Percentiles rank a stretch among this genome's conserved stretches.
These are phyloP conservation scores for Neodontobutis hainanensis DNA, from an alignment of 2,113 vertebrate genomes.

Conservation along the genomic window DNA sequence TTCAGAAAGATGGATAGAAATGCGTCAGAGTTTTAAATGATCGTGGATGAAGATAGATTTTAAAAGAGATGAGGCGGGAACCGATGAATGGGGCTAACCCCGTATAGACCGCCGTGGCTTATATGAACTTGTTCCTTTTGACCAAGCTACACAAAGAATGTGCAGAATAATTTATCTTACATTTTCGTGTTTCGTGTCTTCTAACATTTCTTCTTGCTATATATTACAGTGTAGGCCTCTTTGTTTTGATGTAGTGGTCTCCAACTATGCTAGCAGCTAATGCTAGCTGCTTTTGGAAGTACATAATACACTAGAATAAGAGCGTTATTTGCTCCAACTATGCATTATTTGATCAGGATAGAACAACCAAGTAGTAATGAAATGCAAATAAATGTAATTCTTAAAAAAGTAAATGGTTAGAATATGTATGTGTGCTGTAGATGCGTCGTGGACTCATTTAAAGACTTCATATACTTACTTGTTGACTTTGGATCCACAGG, in stretches of 20 bases:
- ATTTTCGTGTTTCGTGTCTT: not conserved
- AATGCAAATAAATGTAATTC: too few relatives aligned
- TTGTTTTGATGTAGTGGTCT: constrained; percentile 32
- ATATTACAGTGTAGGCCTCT: not conserved
- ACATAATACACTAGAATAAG: fast-evolving
- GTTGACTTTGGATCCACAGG: constrained; percentile 60
- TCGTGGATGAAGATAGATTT: constrained; percentile 72
- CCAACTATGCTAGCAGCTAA: not conserved
- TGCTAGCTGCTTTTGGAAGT: not conserved
- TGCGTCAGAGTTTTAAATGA: fast-evolving
- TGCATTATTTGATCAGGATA: not conserved
- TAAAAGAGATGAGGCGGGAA: constrained; percentile 69
- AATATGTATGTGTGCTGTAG: too few relatives aligned
- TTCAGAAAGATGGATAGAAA: fast-evolving
- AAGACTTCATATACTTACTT: too few relatives aligned
- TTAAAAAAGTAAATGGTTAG: too few relatives aligned
- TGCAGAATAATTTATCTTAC: not conserved
- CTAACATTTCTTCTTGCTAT: not conserved
- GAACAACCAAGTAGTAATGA: not conserved
- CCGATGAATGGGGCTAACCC: constrained; percentile 50
- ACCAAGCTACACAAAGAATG: too few relatives aligned
- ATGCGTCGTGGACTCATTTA: too few relatives aligned
- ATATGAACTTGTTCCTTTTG: constrained; percentile 14
- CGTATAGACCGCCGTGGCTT: not conserved
- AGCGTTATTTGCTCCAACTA: not conserved